phyloP scores from a whole-genome alignment of 2,113 vertebrate species.

The Paedocypris sp. region DNA sequence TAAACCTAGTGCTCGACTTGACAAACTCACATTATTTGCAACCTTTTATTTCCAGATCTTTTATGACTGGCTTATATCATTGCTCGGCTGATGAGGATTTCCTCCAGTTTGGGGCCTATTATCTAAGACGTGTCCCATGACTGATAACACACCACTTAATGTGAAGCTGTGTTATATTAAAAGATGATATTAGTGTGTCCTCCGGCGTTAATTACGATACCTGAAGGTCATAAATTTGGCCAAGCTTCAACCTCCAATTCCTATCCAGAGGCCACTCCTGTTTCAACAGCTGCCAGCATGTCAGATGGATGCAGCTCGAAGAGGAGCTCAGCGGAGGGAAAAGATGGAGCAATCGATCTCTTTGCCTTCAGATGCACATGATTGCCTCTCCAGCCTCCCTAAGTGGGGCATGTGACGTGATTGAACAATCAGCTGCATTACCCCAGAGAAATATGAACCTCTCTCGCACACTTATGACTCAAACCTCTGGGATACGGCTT shows the following conservation, averaged over 20 bases:
- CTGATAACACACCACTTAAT: too few species aligned
- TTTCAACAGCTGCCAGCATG: slow-evolving; percentile 17
- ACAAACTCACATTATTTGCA: too few species aligned
- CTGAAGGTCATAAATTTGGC: slow-evolving; percentile 32
- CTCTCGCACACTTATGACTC: background rate
- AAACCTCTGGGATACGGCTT: slow-evolving; percentile 2
- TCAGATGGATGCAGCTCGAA: slow-evolving; percentile 37
- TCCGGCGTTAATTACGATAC: background rate
- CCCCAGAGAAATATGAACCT: slow-evolving; percentile 45
- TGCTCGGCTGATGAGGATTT: too few species aligned
- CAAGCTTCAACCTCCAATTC: slow-evolving; percentile 16
- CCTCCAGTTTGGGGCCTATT: too few species aligned
- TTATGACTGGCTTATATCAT: too few species aligned
- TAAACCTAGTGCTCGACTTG: too few species aligned
- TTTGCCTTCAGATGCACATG: slow-evolving; percentile 48
- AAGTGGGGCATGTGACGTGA: slow-evolving; percentile 45
- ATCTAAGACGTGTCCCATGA: too few species aligned
- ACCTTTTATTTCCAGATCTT: too few species aligned
- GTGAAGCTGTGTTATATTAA: too few species aligned
- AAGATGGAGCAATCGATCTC: slow-evolving; percentile 52
- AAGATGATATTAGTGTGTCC: background rate
- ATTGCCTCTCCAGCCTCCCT: slow-evolving; percentile 46
- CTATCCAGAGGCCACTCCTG: slow-evolving; percentile 18
- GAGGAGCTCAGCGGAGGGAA: slow-evolving; percentile 36
- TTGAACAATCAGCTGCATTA: slow-evolving; percentile 55